Evolutionary conservation across 1,140 invertebrate genomes (phyloP), one percentile per base, ranked within the genome.

Genomic region (Brachionus angularis): DNA sequence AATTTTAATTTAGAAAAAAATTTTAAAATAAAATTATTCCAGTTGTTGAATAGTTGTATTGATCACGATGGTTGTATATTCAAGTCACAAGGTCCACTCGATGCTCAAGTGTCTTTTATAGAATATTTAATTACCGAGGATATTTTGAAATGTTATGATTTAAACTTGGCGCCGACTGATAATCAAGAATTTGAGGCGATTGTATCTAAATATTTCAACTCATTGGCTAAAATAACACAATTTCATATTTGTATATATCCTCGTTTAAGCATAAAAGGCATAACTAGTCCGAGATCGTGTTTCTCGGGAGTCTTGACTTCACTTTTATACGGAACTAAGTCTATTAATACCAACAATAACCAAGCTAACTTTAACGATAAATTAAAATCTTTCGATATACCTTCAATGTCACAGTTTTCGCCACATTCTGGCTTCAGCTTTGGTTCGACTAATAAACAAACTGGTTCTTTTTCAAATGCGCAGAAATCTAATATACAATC

Each of bases 81-180:
- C 25, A 83, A 84, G 27, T 84, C 86, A 70, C 84, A 86, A 73
- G 89, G 89, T n/a, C 89, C 89, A 14, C 79, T 91, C 5, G 90
- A 91, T 83, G 89, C 88, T 1, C 89, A 91, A 77, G 88, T 86
- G 76, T 86, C 87, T 75, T 81, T 91, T 46, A 81, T 90, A 39
- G 86, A 86, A 14, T 85, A 86, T 25, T 77, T 89, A 29, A 76
- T 88, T 0, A 84, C 85, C 76, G 79, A 88, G 42, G 85, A 87
- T 73, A 89, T 87, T 76, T 81, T 84, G 14, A 85, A 86, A 72
- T 29, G 16, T 29, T 39, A 39, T 16, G 53, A 58, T 39, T 39
- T 58, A 12, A 39, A 39, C 4, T 36, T n/a, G n/a, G 39, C 16
- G 39, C 10, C 10, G 10, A 16, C 8, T 5, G 10, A 44, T 2